Evolutionary conservation across 2,113 vertebrate genomes (phyloP).

Genomic region (Oryctolagus cuniculus): DNA sequence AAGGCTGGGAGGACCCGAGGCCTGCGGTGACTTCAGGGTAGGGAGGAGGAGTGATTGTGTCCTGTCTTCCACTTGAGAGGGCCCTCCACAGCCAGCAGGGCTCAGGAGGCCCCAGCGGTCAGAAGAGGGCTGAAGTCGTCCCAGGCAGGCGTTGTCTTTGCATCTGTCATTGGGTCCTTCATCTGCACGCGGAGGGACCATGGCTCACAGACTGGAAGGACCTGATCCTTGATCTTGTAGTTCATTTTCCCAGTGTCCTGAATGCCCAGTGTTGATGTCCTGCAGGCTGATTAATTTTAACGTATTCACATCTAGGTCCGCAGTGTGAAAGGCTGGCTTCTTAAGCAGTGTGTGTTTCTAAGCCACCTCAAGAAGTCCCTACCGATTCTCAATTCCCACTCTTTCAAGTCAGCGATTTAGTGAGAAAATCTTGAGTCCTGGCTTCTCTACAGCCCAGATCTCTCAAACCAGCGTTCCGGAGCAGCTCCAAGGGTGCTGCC

Average conservation of each 20-base stretch:
- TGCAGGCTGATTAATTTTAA: constrained; percentile 12
- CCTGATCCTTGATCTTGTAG: no score
- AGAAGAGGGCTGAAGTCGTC: background rate
- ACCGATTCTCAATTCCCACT: background rate
- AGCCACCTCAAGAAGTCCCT: constrained; percentile 43
- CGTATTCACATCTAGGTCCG: background rate
- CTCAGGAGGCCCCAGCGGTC: background rate
- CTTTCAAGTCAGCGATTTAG: constrained; percentile 33
- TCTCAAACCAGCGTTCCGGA: constrained; percentile 22
- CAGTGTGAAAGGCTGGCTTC: background rate
- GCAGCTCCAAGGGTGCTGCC: constrained; percentile 6
- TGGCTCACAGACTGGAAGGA: background rate
- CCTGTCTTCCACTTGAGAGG: background rate
- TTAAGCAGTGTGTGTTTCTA: constrained; percentile 46
- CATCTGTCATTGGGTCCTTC: background rate
- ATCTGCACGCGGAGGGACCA: background rate
- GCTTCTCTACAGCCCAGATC: constrained; percentile 6
- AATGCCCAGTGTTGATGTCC: background rate
- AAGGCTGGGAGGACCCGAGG: background rate
- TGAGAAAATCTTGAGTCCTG: constrained; percentile 55
- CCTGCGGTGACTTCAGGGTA: background rate
- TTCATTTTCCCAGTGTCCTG: constrained; percentile 6
- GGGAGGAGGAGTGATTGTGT: background rate
- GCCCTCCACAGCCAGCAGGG: background rate
- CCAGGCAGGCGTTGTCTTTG: background rate